Base-by-base conservation (phyloP, 2,888 invertebrate species). In the Caenorhabditis angaria region DNA sequence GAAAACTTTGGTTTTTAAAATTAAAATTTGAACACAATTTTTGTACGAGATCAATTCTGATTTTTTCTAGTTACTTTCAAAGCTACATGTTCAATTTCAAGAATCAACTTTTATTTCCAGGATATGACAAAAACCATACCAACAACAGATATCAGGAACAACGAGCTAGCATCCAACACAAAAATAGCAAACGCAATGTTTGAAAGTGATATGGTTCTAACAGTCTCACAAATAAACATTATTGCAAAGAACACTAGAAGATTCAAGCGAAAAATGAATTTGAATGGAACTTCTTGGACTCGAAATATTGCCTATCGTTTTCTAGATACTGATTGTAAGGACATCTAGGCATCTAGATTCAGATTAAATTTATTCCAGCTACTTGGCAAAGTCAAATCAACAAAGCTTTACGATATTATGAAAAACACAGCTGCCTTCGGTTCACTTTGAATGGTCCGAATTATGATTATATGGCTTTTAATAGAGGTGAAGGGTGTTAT, bases 381-480 rank as follows among this genome's bases (percentile, higher is more conserved):
- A 63, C 51, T n/a, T 82, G 82, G 82, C 78, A 79, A 54, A 57
- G 54, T 14, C 70, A 65, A 54, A 82, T 86, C 25, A 74, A 78
- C 27, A 65, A 76, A 29, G 83, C 83, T 1, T 57, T 85, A 10
- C 35, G 69, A 14, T 59, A 79, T 28, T 85, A 82, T 78, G 75
- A 82, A 54, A 51, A 70, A 24, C 72, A 82, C 32, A 86, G 81
- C 8, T 85, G 85, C 50, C 73, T 85, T 18, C 68, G 85, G 18
- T 85, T 85, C 64, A 47, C 35, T 2, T 62, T 76, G 18, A 80
- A 79, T 48, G 72, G 75, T 20, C 62, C 51, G 12, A 70, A 66
- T 6, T 22, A 50, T 1, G 82, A 82, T 61, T 77, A 77, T 55
- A 28, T 82, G 10, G 51, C 73, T 10, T 82, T 82, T 22, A 76